Conservation (phyloP, 2,113 vertebrate genomes). For the Hipposideros armiger region DNA sequence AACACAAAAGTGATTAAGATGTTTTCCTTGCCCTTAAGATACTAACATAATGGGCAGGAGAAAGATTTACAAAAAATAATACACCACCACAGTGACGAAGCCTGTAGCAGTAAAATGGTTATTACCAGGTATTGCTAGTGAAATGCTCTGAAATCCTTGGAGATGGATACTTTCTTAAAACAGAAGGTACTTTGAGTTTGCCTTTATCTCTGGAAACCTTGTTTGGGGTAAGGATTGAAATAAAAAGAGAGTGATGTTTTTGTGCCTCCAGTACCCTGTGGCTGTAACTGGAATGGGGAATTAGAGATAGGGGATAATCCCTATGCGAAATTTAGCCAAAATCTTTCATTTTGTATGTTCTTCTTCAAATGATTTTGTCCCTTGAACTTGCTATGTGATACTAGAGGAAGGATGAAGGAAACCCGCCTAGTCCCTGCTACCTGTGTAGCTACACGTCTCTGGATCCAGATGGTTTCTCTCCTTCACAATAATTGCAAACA, state of each 20-base stretch:
- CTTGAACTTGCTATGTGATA: slow-evolving; percentile 9
- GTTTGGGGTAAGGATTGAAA: slow-evolving; percentile 22
- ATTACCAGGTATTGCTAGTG: neutral
- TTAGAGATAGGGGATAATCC: neutral
- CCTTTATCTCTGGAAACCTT: slow-evolving; percentile 49
- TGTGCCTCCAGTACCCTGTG: neutral
- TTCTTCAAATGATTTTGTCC: slow-evolving; percentile 24
- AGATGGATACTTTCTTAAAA: slow-evolving; percentile 51
- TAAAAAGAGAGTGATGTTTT: slow-evolving; percentile 38
- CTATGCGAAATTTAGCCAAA: slow-evolving; percentile 1
- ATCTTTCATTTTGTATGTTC: slow-evolving; percentile 46
- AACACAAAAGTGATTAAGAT: slow-evolving; percentile 25
- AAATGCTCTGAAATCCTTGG: slow-evolving; percentile 62
- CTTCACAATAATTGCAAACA: slow-evolving; percentile 72
- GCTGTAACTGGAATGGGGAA: neutral
- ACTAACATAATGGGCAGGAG: neutral
- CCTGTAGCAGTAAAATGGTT: neutral
- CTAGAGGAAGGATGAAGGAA: neutral
- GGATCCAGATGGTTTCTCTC: slow-evolving; percentile 55
- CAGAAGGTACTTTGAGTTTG: slow-evolving; percentile 25
- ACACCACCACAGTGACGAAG: neutral
- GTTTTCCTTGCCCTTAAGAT: slow-evolving; percentile 19
- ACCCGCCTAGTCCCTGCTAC: slow-evolving; percentile 42
- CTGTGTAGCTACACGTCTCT: slow-evolving; percentile 54
- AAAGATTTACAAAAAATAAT: slow-evolving; percentile 54